Conservation (phyloP, 2,113 vertebrate species). For the Gadus macrocephalus region DNA sequence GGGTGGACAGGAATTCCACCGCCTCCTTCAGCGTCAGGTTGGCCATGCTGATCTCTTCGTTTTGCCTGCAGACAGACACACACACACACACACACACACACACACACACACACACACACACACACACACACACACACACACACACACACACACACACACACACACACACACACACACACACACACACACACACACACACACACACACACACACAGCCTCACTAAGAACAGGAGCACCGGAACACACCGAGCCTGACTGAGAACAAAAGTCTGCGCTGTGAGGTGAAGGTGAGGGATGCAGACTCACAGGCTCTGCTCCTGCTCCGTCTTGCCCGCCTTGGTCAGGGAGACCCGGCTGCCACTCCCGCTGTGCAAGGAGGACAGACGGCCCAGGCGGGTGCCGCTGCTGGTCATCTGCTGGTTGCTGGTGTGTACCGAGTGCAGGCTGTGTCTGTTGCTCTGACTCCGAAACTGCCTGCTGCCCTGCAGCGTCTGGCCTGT, state of each 20-base stretch:
- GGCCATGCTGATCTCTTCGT: conserved; percentile 46
- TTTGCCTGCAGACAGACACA: conserved; percentile 31
- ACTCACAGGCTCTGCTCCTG: conserved; percentile 43
- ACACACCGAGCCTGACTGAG: too few relatives aligned
- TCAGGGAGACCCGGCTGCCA: conserved; percentile 36
- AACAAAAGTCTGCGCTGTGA: too few relatives aligned
- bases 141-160: too few relatives aligned
- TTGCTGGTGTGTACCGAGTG: conserved; percentile 29
- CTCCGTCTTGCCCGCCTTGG: conserved; percentile 28
- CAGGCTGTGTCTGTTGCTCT: conserved; percentile 60
- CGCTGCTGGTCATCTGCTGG: conserved; percentile 21
- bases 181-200: neutral
- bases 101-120: too few relatives aligned
- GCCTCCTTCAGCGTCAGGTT: conserved; percentile 82
- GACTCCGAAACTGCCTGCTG: conserved; percentile 51
- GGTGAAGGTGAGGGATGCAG: neutral
- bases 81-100: neutral
- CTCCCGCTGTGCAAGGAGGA: conserved; percentile 19
- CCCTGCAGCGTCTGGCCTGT: conserved; percentile 43
- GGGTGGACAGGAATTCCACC: conserved; percentile 72
- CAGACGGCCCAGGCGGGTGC: conserved; percentile 28
- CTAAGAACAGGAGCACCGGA: too few relatives aligned
- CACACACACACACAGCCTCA: too few relatives aligned
- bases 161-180: neutral
- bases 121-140: too few relatives aligned